Evolutionary conservation across 2,888 invertebrate species (phyloP).

Genomic region (Euplagia quadripunctaria): DNA sequence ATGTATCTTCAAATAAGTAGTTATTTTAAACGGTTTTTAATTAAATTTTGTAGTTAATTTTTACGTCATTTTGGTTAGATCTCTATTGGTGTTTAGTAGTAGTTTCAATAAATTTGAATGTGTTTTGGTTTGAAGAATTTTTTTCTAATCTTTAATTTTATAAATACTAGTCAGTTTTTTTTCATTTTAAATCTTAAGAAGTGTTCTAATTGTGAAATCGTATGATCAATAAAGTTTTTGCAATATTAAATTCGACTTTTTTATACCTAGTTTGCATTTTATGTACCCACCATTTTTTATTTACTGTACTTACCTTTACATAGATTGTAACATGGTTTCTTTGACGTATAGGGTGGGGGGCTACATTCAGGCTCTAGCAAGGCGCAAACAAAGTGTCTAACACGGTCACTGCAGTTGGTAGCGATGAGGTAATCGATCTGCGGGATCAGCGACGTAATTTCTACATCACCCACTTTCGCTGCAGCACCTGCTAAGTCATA

Average conservation of each 20-base stretch:
- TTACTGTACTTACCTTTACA: conserved; percentile 87
- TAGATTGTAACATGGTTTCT: conserved; percentile 89
- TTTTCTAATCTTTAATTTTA: too few relatives aligned
- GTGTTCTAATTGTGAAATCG: neutral
- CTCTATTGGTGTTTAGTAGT: too few relatives aligned
- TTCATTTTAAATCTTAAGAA: too few relatives aligned
- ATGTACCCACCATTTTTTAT: neutral
- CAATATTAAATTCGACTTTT: neutral
- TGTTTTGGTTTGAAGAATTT: too few relatives aligned
- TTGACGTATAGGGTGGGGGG: conserved; percentile 85
- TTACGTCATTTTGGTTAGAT: too few relatives aligned
- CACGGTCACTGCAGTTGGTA: conserved; percentile 89
- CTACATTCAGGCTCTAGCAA: conserved; percentile 90
- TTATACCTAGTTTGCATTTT: neutral
- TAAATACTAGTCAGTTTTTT: too few relatives aligned
- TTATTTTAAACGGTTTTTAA: neutral
- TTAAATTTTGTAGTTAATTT: too few relatives aligned
- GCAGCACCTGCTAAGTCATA: conserved; percentile 89
- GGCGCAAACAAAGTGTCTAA: conserved; percentile 88
- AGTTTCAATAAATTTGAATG: too few relatives aligned
- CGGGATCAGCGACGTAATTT: conserved; percentile 77
- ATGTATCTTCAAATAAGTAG: neutral
- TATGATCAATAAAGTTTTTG: neutral
- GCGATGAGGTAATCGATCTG: conserved; percentile 88
- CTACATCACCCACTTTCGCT: conserved; percentile 70